phyloP scores from a whole-genome alignment of 1,140 invertebrate genomes.

The Dendroctonus ponderosae region DNA sequence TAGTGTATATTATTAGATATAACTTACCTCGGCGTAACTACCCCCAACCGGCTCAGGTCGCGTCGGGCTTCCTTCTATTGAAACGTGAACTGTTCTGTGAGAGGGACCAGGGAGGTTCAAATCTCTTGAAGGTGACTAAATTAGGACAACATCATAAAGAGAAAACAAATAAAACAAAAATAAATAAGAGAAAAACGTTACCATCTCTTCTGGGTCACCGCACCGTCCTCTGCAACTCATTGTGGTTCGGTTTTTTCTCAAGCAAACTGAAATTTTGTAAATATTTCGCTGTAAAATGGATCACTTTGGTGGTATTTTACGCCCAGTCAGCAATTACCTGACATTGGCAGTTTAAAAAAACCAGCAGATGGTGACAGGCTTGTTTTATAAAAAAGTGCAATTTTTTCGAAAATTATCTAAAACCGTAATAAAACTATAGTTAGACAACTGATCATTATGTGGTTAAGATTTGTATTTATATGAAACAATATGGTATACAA shows the following conservation, averaged over 20 bases:
- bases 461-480: too few species aligned
- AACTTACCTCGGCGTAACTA: slow-evolving; percentile 14
- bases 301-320: too few species aligned
- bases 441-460: too few species aligned
- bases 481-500: too few species aligned
- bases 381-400: too few species aligned
- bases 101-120: slow-evolving; percentile 8
- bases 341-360: too few species aligned
- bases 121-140: not conserved
- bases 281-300: too few species aligned
- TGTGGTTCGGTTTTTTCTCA: not conserved
- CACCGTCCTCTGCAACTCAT: slow-evolving; percentile 22
- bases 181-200: slow-evolving; percentile 6
- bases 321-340: too few species aligned
- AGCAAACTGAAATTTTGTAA: too few species aligned
- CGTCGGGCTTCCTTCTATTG: slow-evolving; percentile 21
- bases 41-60: slow-evolving; percentile 12
- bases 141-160: not conserved
- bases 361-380: too few species aligned
- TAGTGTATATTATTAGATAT: not conserved
- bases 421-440: too few species aligned
- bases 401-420: too few species aligned
- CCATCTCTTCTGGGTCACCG: not conserved
- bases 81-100: slow-evolving; percentile 20
- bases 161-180: not conserved